Percentiles rank a stretch among this genome's conserved stretches.
Conservation (phyloP, 2,113 vertebrate species). For the Anoura caudifer region DNA sequence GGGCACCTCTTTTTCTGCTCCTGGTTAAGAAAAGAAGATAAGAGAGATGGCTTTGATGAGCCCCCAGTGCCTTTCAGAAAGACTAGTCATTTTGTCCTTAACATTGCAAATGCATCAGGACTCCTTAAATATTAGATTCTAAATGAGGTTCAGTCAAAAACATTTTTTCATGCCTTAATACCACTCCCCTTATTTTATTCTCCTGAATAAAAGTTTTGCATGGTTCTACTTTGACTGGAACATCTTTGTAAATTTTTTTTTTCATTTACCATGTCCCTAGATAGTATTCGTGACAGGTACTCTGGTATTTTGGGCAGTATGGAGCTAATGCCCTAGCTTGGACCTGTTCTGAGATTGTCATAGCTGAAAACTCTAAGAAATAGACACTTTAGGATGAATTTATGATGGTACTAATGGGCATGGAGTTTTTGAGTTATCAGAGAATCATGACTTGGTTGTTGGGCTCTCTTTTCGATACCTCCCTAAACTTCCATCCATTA, state of each 20-base stretch:
- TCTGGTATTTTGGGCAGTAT: not conserved
- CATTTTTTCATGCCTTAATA: not conserved
- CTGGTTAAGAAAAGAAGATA: not conserved
- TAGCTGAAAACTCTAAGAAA: not conserved
- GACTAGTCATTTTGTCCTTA: not conserved
- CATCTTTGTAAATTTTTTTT: not conserved
- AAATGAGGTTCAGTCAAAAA: slow-evolving; percentile 11
- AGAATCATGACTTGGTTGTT: not conserved
- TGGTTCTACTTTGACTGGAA: slow-evolving; percentile 19
- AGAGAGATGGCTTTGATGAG: not conserved
- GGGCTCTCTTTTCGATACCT: not conserved
- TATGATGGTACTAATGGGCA: not conserved
- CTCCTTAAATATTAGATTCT: not conserved
- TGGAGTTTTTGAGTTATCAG: not conserved
- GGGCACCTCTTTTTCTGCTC: not conserved
- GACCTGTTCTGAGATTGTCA: not conserved
- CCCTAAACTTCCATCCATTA: not conserved
- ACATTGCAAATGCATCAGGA: slow-evolving; percentile 13
- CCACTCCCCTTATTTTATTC: not conserved
- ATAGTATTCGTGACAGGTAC: not conserved
- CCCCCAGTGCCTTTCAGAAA: not conserved
- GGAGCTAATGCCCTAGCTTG: not conserved
- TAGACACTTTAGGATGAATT: not conserved
- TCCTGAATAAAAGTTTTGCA: not conserved
- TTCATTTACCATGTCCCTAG: not conserved